Base-by-base conservation (phyloP, 2,888 invertebrate genomes). In the Agrilus mali region DNA sequence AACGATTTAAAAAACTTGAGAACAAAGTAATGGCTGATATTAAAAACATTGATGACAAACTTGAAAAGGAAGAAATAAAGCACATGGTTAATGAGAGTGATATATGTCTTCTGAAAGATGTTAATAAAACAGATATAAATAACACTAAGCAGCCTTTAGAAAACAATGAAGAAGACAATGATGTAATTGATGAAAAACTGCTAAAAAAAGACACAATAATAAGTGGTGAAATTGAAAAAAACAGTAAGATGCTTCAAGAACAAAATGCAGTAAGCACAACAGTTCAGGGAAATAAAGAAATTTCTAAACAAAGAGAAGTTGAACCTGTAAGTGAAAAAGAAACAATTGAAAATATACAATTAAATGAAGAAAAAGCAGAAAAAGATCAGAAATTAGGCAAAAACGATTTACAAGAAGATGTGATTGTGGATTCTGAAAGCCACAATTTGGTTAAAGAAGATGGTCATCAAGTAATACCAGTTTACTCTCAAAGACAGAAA, bases 311-410 rank as follows among this genome's bases (percentile, higher is more conserved):
- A 39, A 14, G 15, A 13, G 33, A 40, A 7, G 15, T 12, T 35
- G 31, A 44, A 44, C 27, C 4, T 15, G 36, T 20, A 31, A 13
- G 17, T 20, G 32, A 42, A 31, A n/a, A 41, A 7, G 7, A 31
- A 12, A 27, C 38, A 8, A 36, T 22, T 31, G 4, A 40, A 48
- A 12, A n/a, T 7, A 39, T 32, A 14, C 15, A 20, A 33, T 20
- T 31, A 37, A 36, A 36, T 38, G 40, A 42, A 38, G 36, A 40
- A 22, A 44, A 41, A 40, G 14, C 33, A 15, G 33, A 10, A 17
- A 36, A 40, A 16, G 37, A 36, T 31, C 33, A 41, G n/a, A 33
- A 41, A 15, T 5, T 17, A 13, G 14, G 16, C 4, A 40, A 14
- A 34, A 42, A 39, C 15, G 13, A 20, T 20, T 20, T 20, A 6